Base-by-base conservation (phyloP, 2,113 vertebrate genomes). In the Sebastes schlegelii region DNA sequence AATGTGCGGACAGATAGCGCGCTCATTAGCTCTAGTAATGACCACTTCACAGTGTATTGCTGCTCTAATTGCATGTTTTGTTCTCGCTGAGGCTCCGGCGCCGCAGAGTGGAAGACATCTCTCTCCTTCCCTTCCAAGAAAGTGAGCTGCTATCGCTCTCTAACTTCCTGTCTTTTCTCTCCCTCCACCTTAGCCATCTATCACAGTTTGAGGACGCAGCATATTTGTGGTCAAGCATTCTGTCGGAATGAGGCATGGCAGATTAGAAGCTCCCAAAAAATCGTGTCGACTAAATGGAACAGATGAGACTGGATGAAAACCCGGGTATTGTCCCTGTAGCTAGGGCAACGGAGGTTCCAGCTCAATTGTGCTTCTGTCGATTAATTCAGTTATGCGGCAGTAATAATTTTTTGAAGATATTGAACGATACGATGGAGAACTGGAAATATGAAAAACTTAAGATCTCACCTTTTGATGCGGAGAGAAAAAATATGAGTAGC, bases 11-110 rank as follows among this genome's bases (percentile, higher is more conserved):
- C 91, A 93, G 95, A 96, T 95, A 94, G 94, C 66, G 61, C 67
- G 16, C 91, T 95, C 95, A 95, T 96, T 95, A 95, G 92, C 92
- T 89, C 81, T 88, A 92, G 91, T 95, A 95, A 96, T 93, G 94
- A 95, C 93, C 93, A 89, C 92, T 95, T 92, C 90, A 90, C 91
- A 92, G 86, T 86, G 90, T 52, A 81, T 52, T 72, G 81, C 87
- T 63, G 86, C 92, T 93, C 90, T 94, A 94, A 95, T 94, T 93
- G 89, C 88, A 86, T 90, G 89, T 94, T 93, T 94, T 94, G 93
- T 94, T 92, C 93, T 93, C 76, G 65, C 64, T 1, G 64, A 81
- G 85, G 85, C 91, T 89, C 40, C 19, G 8, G 74, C 55, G 61
- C 80, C 57, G 81, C 57, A 79, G 68, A 81, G 65, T 43, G 78